phyloP scores from a whole-genome alignment of 2,888 invertebrate genomes.

The Meliscaeva auricollis region DNA sequence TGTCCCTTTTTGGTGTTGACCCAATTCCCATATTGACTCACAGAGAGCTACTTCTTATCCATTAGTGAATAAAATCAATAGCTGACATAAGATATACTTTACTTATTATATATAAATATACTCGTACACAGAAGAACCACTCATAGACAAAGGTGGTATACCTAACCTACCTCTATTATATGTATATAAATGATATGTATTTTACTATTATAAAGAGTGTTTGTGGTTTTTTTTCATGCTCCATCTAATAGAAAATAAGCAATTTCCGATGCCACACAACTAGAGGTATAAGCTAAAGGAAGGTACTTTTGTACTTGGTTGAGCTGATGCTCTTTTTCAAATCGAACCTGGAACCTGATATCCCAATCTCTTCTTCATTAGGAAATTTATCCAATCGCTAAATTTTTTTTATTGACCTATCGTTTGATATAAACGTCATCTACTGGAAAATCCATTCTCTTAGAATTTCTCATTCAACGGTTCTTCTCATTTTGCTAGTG shows the following conservation, averaged over 20 bases:
- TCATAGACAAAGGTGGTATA: too few relatives aligned
- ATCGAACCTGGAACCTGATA: constrained; percentile 20
- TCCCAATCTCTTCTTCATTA: constrained; percentile 30
- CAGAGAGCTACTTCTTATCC: constrained; percentile 29
- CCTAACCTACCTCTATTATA: too few relatives aligned
- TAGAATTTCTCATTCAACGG: constrained; percentile 32
- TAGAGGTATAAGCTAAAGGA: neutral
- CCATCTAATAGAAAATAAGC: constrained; percentile 40
- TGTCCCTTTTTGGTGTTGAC: constrained; percentile 22
- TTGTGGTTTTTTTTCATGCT: constrained; percentile 41
- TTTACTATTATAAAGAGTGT: too few relatives aligned
- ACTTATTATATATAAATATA: too few relatives aligned
- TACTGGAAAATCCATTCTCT: constrained; percentile 44
- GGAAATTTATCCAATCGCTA: constrained; percentile 17
- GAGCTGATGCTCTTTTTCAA: neutral
- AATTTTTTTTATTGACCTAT: constrained; percentile 14
- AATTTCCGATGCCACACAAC: constrained; percentile 34
- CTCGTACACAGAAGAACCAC: neutral
- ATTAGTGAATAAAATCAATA: constrained; percentile 47
- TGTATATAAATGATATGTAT: too few relatives aligned
- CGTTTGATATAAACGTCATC: constrained; percentile 44
- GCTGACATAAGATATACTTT: neutral
- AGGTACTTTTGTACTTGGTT: neutral
- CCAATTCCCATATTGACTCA: constrained; percentile 21
- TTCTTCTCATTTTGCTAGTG: neutral